Evolutionary conservation across 2,113 vertebrate species (phyloP).

Genomic region (Erythrolamprus reginae): DNA sequence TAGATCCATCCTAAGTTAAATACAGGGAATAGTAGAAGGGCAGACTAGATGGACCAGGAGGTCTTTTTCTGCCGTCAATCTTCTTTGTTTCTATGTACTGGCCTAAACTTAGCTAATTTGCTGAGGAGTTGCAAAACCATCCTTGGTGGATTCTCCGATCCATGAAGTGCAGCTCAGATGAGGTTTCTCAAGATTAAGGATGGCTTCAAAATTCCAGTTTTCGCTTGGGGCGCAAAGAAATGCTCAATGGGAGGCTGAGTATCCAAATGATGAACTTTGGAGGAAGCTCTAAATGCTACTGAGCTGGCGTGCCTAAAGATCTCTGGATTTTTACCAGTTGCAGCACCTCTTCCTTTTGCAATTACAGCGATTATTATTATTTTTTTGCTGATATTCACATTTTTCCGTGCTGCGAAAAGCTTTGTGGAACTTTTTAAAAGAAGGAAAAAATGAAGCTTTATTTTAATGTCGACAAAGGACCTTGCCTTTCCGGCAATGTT

Average conservation of each 20-base stretch:
- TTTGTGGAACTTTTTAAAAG: background rate
- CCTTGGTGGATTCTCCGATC: background rate
- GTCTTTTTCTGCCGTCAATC: too few species aligned
- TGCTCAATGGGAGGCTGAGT: background rate
- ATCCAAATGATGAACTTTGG: background rate
- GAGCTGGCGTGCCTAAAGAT: background rate
- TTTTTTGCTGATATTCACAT: background rate
- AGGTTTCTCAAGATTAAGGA: background rate
- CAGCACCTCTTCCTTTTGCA: background rate
- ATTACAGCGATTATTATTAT: background rate
- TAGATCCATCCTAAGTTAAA: too few species aligned
- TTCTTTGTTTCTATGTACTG: too few species aligned
- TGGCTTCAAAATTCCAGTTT: background rate
- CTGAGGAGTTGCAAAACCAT: background rate
- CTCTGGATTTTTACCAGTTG: background rate
- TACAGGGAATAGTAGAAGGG: too few species aligned
- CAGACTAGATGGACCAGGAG: too few species aligned
- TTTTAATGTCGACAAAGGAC: background rate
- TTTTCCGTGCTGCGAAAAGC: background rate
- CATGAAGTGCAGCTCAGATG: background rate
- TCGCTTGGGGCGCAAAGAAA: background rate
- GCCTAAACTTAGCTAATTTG: background rate
- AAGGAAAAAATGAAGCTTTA: background rate
- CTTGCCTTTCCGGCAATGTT: background rate
- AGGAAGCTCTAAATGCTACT: too few species aligned